These are phyloP conservation scores for Alauda arvensis DNA, from an alignment of 2,797 vertebrate genomes.

Conservation along the genomic window DNA sequence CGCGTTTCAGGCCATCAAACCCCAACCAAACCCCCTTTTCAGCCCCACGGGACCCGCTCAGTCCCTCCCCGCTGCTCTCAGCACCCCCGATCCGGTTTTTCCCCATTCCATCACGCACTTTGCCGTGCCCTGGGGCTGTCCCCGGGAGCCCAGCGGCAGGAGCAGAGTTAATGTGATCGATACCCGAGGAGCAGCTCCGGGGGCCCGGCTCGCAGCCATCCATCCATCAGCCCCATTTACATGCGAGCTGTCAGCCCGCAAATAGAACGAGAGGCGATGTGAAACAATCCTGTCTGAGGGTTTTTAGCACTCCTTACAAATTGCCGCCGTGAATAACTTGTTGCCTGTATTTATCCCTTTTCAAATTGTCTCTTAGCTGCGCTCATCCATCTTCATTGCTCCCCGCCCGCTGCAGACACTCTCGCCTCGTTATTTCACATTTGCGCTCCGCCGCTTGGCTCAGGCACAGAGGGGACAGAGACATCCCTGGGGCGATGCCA, in stretches of 20 bases:
- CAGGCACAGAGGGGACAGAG: neutral
- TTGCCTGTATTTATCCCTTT: constrained; percentile 77
- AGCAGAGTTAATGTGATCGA: constrained; percentile 20
- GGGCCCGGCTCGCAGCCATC: constrained; percentile 46
- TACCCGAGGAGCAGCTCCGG: constrained; percentile 40
- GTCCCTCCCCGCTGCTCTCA: neutral
- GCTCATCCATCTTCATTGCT: constrained; percentile 77
- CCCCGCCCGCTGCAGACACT: constrained; percentile 35
- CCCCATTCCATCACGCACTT: neutral
- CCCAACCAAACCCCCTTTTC: neutral
- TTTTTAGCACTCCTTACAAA: constrained; percentile 75
- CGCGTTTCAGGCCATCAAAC: neutral
- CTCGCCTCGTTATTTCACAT: constrained; percentile 60
- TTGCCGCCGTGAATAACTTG: constrained; percentile 72
- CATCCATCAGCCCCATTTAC: constrained; percentile 68
- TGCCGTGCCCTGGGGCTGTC: neutral
- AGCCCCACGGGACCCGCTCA: rapidly evolving
- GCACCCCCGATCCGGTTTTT: neutral
- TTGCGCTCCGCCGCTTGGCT: neutral
- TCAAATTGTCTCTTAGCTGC: constrained; percentile 74
- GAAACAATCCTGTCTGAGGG: constrained; percentile 72
- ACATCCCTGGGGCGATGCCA: neutral
- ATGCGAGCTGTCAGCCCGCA: constrained; percentile 56
- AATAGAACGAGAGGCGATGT: constrained; percentile 62
- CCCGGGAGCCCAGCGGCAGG: neutral